Percentiles rank a stretch among this genome's conserved stretches.
phyloP scores from a whole-genome alignment of 2,888 invertebrate genomes.

The Cantharis rustica region DNA sequence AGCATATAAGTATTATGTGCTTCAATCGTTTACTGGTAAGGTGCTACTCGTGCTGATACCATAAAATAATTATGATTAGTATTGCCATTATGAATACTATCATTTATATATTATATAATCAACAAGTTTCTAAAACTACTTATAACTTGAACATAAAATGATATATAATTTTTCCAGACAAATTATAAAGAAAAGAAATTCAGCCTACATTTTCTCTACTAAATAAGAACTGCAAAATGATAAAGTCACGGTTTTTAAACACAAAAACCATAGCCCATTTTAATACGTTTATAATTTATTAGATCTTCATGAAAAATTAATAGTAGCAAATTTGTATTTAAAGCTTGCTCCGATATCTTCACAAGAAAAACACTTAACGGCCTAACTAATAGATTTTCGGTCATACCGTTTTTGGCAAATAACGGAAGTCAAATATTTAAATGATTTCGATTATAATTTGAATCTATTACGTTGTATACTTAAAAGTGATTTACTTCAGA shows the following conservation, averaged over 20 bases:
- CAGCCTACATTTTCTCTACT: background rate
- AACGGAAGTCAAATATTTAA: too few species aligned
- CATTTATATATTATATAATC: conserved; percentile 3
- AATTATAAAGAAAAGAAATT: conserved; percentile 2
- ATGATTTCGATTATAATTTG: background rate
- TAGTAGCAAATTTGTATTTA: background rate
- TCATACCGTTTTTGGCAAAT: background rate
- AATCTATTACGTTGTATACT: background rate
- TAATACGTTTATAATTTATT: background rate
- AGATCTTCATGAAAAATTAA: background rate
- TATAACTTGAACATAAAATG: conserved; percentile 4
- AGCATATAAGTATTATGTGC: background rate
- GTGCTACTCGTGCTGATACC: background rate
- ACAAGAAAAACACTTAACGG: too few species aligned
- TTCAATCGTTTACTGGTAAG: background rate
- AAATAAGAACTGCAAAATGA: background rate
- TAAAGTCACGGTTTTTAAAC: background rate
- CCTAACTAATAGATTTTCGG: background rate
- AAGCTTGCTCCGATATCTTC: background rate
- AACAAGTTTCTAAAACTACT: conserved; percentile 7
- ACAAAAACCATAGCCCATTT: background rate
- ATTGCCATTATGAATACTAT: background rate
- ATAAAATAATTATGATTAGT: background rate
- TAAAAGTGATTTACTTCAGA: background rate
- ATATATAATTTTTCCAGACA: background rate